Percentiles rank a stretch among this genome's conserved stretches.
Conservation (phyloP, 2,113 vertebrate genomes). For the Prietella phreatophila region DNA sequence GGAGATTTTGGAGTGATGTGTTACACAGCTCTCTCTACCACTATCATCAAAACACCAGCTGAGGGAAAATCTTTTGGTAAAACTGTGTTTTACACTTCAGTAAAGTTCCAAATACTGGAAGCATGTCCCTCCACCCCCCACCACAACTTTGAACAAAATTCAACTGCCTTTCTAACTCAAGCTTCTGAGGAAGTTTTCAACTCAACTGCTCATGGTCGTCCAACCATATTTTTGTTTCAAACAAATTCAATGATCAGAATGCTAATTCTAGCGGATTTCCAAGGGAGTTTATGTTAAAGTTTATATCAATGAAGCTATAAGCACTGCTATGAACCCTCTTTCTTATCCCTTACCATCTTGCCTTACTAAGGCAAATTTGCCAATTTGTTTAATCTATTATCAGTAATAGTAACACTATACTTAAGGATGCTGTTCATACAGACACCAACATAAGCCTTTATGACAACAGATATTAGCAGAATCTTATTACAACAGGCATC, state of each 20-base stretch:
- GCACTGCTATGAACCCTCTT: background rate
- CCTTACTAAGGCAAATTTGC: background rate
- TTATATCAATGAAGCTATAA: background rate
- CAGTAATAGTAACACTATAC: background rate
- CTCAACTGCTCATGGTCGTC: background rate
- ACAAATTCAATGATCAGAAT: background rate
- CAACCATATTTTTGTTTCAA: background rate
- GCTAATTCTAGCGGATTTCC: background rate
- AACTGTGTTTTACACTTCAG: background rate
- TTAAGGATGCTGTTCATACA: background rate
- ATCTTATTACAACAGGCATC: background rate
- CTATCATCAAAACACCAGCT: background rate
- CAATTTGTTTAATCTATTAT: background rate
- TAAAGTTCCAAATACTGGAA: background rate
- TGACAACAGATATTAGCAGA: background rate
- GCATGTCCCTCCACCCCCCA: background rate
- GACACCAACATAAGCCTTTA: background rate
- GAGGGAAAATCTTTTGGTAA: background rate
- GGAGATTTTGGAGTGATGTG: background rate
- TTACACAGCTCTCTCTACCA: background rate
- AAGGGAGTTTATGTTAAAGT: background rate
- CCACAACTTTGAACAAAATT: no score
- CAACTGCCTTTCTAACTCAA: background rate
- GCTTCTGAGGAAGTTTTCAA: background rate
- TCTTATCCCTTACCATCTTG: background rate